phyloP scores from a whole-genome alignment of 1,140 invertebrate species.

The Drosophila equinoxialis region DNA sequence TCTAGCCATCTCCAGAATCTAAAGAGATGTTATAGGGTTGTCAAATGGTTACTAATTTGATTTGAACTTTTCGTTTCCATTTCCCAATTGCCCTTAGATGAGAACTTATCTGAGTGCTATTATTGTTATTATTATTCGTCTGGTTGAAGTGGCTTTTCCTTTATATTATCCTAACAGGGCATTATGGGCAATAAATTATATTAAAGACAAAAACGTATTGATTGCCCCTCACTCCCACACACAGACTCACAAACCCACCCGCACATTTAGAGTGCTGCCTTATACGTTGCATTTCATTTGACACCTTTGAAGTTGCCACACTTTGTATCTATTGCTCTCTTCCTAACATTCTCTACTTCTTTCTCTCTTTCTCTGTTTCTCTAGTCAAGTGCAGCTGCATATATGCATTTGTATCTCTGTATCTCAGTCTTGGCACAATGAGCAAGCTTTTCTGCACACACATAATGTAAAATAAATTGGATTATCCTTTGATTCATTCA shows the following conservation, averaged over 20 bases:
- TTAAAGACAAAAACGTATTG: conserved; percentile 80
- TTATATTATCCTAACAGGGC: conserved; percentile 28
- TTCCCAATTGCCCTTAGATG: too few relatives aligned
- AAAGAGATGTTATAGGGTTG: too few relatives aligned
- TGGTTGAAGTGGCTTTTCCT: conserved; percentile 38
- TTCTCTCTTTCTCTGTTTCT: conserved; percentile 14
- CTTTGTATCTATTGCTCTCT: conserved; percentile 49
- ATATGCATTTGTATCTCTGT: conserved; percentile 7
- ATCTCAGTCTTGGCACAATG: conserved; percentile 61
- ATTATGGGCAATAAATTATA: conserved; percentile 76
- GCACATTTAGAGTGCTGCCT: neutral
- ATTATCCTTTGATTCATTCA: conserved; percentile 82
- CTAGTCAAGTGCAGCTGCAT: conserved; percentile 16
- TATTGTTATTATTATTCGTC: conserved; percentile 27
- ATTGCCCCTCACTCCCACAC: conserved; percentile 47
- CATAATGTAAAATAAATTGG: conserved; percentile 80
- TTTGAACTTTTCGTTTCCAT: too few relatives aligned
- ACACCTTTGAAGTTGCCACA: conserved; percentile 66
- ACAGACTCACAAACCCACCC: neutral
- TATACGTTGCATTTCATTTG: conserved; percentile 45
- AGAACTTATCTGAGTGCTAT: neutral
- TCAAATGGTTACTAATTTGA: too few relatives aligned
- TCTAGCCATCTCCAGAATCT: too few relatives aligned
- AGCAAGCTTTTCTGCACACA: conserved; percentile 33
- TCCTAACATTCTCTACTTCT: neutral